phyloP scores from a whole-genome alignment of 2,113 vertebrate genomes.

The Phrynocephalus versicolor region DNA sequence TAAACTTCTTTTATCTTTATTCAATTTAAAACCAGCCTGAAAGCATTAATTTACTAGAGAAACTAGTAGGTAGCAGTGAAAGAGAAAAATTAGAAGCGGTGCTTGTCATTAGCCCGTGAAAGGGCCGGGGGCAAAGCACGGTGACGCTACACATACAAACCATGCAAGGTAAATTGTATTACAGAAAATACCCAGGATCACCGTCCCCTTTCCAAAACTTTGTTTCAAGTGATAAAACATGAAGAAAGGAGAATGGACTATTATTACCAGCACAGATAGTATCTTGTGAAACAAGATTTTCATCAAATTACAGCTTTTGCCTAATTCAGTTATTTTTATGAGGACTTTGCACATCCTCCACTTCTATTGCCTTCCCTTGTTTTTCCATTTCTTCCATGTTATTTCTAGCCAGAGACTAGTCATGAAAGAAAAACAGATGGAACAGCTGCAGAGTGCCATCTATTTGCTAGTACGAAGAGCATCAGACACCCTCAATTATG shows the following conservation, averaged over 20 bases:
- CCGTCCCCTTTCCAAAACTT: slow-evolving; percentile 24
- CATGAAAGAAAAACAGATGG: not conserved
- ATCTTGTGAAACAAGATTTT: not conserved
- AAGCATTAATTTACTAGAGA: no score
- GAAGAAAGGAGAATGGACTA: not conserved
- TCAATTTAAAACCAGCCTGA: no score
- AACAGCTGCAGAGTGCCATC: not conserved
- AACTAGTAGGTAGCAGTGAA: no score
- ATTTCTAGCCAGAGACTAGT: not conserved
- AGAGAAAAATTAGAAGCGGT: no score
- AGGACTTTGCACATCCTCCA: not conserved
- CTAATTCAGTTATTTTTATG: not conserved
- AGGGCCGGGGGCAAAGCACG: no score
- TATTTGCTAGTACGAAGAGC: not conserved
- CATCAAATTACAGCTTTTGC: not conserved
- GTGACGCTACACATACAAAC: no score
- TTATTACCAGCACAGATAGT: not conserved
- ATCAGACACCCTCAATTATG: not conserved
- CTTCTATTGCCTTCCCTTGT: not conserved
- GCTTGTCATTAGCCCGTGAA: no score
- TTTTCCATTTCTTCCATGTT: not conserved
- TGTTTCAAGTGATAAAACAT: slow-evolving; percentile 13
- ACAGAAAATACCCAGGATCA: slow-evolving; percentile 21
- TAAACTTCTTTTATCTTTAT: no score
- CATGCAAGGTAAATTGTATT: not conserved